Evolutionary conservation across 1,140 invertebrate species (phyloP), one percentile per base, ranked within the genome.

Genomic region (Mya arenaria): DNA sequence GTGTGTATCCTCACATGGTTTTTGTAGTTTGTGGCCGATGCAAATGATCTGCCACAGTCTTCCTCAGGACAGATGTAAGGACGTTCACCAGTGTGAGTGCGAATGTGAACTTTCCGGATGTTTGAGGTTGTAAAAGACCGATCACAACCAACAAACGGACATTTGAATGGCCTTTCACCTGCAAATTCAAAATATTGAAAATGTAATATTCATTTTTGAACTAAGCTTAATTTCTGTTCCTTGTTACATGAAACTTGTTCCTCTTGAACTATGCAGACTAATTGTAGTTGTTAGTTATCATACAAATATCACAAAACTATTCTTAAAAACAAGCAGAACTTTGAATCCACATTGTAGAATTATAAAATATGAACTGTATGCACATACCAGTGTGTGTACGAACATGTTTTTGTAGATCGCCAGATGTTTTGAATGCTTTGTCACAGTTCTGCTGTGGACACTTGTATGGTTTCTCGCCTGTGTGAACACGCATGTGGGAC

Each of bases 121-220:
- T 96, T 96, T n/a, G 95, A 95, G 6, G 95, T 96, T 0, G 95
- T 96, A 86, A 96, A 96, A 2, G 95, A 95, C 84, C 95, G 93
- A 30, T 94, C 94, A 91, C 95, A 96, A 30, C 94, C 95, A 63
- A 94, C 94, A 88, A 92, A 93, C 17, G 93, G 91, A 92, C 96
- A 96, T 78, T 94, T 92, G 86, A 96, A 96, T 15, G 95, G 95
- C 66, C 95, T 92, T 89, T 96, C 95, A 0, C 94, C 94, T 94
- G 82, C 52, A 87, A 83, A 78, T 34, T 63, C 48, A 65, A 17
- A 85, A 63, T 48, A 13, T 13, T 48, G 44, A n/a, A 48, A 48
- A n/a, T 48, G n/a, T 6, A n/a, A n/a, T n/a, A n/a, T n/a, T n/a
- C n/a, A n/a, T n/a, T n/a, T n/a, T n/a, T n/a, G n/a, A n/a, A n/a